Evolutionary conservation across 1,140 invertebrate genomes (phyloP), one percentile per base, ranked within the genome.

Genomic region (Hypsibius dujardini): DNA sequence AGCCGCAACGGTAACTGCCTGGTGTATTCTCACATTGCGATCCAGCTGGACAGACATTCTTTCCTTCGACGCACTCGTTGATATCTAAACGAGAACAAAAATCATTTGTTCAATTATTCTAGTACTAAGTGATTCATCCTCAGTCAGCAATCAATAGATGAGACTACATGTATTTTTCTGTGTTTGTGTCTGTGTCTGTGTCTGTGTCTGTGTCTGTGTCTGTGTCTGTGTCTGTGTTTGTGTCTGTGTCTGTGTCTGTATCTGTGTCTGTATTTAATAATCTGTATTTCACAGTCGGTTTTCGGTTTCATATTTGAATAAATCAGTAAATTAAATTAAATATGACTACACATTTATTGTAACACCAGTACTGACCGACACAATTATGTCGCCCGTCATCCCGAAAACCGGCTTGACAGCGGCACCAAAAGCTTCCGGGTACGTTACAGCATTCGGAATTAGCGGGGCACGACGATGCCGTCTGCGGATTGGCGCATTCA

Each of bases 401-500:
- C 46, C 75, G 75, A 76, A 87, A 95, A 69, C 91, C 92, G 47
- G 89, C 84, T 75, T 88, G 87, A 81, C 91, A 95, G 82, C 92
- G 92, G 82, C 92, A 95, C 70, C 92, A 85, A 80, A 90, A 95
- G 82, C 92, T 89, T 72, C 90, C 88, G 46, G 91, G 91, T 74
- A 95, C 81, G 83, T 95, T 95, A 76, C 91, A 94, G 79, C 92
- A 95, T 79, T 93, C 90, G 7, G 91, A 88, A 79, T 95, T 92
- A 77, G 86, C 83, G 50, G 92, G 90, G 80, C 92, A 95, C 76
- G 88, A 83, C 47, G 86, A 84, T 60, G 88, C 85, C 73, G 93
- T 83, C 67, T 82, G 80, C 70, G 90, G 90, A 81, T 91, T 88
- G 76, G 88, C 86, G 79, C 92, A 95, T 82, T 95, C 92, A 80